A percentile compares a stretch with the other conserved stretches of the same genome.
Evolutionary conservation across 2,888 invertebrate species (phyloP).

Genomic region (Pomacea canaliculata): DNA sequence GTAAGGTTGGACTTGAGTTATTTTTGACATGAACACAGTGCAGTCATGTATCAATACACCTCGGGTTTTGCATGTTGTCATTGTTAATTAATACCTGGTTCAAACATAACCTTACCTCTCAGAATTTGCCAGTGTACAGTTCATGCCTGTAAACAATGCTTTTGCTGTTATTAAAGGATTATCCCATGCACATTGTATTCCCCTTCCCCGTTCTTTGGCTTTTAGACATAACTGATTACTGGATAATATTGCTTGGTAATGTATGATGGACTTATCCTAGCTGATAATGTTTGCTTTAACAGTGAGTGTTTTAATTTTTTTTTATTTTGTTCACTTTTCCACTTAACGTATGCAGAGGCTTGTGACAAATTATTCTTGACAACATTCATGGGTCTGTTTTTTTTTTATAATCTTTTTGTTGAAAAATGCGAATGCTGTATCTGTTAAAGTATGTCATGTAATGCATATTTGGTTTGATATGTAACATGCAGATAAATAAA

Average conservation of each 20-base stretch:
- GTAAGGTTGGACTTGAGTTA: too few species aligned
- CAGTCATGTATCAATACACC: too few species aligned
- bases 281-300: slow-evolving; percentile 21
- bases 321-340: slow-evolving; percentile 2
- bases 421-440: slow-evolving; percentile 12
- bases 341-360: slow-evolving; percentile 23
- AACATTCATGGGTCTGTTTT: slow-evolving; percentile 18
- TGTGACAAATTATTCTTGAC: slow-evolving; percentile 15
- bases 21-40: too few species aligned
- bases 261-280: slow-evolving; percentile 14
- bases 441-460: slow-evolving; percentile 20
- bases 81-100: too few species aligned
- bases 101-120: too few species aligned
- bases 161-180: too few species aligned
- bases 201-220: slow-evolving; percentile 8
- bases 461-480: slow-evolving; percentile 19
- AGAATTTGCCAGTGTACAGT: too few species aligned
- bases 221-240: slow-evolving; percentile 15
- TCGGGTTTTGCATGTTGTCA: too few species aligned
- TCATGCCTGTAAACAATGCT: too few species aligned
- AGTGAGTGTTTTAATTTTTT: slow-evolving; percentile 24
- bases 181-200: slow-evolving; percentile 9
- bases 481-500: slow-evolving; percentile 27
- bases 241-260: slow-evolving; percentile 23
- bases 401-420: slow-evolving; percentile 18